phyloP scores from a whole-genome alignment of 2,113 vertebrate genomes.

The Azemiops feae region DNA sequence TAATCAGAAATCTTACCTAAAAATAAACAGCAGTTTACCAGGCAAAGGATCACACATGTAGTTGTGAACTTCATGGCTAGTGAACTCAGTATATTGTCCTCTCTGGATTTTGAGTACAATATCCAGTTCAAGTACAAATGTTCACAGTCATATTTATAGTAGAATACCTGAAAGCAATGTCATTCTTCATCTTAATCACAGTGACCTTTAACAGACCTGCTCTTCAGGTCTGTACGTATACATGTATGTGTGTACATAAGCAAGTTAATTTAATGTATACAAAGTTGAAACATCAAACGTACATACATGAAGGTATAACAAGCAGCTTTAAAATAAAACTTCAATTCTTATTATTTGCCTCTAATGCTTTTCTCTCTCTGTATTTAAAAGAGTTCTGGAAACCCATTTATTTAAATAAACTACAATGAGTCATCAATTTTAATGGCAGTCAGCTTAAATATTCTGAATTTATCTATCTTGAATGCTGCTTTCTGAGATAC shows the following conservation, averaged over 20 bases:
- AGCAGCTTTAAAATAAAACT: too few relatives aligned
- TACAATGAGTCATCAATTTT: not conserved
- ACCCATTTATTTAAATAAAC: not conserved
- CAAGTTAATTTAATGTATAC: too few relatives aligned
- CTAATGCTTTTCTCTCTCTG: too few relatives aligned
- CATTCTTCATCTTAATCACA: not conserved
- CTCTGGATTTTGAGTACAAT: not conserved
- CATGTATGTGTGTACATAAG: not conserved
- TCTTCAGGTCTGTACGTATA: not conserved
- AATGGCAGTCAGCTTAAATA: not conserved
- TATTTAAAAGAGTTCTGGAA: not conserved
- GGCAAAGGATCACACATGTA: not conserved
- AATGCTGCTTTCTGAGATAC: not conserved
- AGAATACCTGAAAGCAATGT: not conserved
- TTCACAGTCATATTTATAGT: not conserved
- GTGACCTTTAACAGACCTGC: too few relatives aligned
- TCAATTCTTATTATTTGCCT: too few relatives aligned
- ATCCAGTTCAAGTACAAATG: too few relatives aligned
- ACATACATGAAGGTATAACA: too few relatives aligned
- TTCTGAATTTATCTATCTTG: not conserved
- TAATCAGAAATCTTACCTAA: not conserved
- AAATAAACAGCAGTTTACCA: conserved; percentile 12
- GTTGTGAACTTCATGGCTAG: conserved; percentile 7
- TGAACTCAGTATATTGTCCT: not conserved
- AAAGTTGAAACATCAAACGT: too few relatives aligned